A percentile compares a stretch with the other conserved stretches of the same genome.
phyloP scores from a whole-genome alignment of 2,113 vertebrate species.

The Etheostoma spectabile region DNA sequence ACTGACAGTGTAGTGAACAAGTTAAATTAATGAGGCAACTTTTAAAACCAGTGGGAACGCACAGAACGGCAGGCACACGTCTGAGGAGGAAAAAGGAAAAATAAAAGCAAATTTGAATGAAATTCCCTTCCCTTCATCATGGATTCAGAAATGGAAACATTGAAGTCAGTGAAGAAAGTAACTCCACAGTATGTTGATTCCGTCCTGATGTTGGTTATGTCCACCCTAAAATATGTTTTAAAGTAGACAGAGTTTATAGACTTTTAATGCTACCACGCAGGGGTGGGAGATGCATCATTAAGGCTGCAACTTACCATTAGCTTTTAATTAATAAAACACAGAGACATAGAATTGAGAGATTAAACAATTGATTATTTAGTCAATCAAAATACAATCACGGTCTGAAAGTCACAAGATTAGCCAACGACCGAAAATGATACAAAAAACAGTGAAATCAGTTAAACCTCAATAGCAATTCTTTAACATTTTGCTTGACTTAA shows the following conservation, averaged over 20 bases:
- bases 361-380: not conserved
- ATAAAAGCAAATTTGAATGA: slow-evolving; percentile 12
- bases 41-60: slow-evolving; percentile 1
- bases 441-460: not conserved
- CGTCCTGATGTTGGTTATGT: not conserved
- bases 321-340: not conserved
- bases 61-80: not conserved
- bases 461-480: not conserved
- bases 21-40: slow-evolving; percentile 41
- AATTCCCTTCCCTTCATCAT: not conserved
- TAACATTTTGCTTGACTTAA: not conserved
- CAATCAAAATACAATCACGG: not conserved
- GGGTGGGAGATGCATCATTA: no score
- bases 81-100: not conserved
- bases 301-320: not conserved
- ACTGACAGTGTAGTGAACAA: slow-evolving; percentile 23
- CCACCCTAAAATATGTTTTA: not conserved
- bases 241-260: not conserved
- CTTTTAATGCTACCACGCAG: not conserved
- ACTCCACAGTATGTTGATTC: not conserved
- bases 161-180: not conserved
- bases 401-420: not conserved
- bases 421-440: not conserved
- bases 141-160: not conserved
- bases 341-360: not conserved